Conservation (phyloP, 2,797 vertebrate genomes). For the Acomys russatus region DNA sequence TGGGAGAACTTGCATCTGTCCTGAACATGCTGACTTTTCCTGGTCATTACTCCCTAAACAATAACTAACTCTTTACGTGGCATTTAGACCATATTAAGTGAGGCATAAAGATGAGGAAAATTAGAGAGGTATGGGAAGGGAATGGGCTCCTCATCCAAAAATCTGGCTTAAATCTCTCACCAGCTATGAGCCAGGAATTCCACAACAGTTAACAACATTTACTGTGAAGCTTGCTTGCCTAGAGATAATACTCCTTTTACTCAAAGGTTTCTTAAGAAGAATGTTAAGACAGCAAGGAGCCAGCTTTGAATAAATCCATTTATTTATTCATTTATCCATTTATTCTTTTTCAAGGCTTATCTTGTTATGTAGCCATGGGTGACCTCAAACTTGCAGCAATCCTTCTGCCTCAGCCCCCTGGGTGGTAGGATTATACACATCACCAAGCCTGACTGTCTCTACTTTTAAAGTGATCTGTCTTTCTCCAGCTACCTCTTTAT, state of each 20-base stretch:
- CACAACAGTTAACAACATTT: background rate
- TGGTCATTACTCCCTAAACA: background rate
- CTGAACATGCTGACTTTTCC: background rate
- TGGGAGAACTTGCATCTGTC: background rate
- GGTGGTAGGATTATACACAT: background rate
- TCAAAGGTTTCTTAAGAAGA: background rate
- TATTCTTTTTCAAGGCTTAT: background rate
- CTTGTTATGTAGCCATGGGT: background rate
- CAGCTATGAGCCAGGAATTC: background rate
- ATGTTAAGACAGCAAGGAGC: background rate
- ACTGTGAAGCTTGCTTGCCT: background rate
- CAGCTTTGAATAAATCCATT: constrained; percentile 17
- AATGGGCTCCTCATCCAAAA: background rate
- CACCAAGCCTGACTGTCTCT: background rate
- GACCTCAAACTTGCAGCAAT: background rate
- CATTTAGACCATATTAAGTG: background rate
- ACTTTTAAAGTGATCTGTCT: background rate
- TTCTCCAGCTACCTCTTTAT: background rate
- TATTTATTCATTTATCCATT: background rate
- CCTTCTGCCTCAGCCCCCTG: background rate
- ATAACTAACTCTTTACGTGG: background rate
- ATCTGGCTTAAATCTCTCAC: background rate
- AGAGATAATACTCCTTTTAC: background rate
- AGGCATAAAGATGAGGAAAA: too few species aligned
- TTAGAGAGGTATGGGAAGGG: background rate